These are phyloP conservation scores for Phataginus tetradactyla DNA, from an alignment of 2,797 vertebrate species.

Conservation along the genomic window DNA sequence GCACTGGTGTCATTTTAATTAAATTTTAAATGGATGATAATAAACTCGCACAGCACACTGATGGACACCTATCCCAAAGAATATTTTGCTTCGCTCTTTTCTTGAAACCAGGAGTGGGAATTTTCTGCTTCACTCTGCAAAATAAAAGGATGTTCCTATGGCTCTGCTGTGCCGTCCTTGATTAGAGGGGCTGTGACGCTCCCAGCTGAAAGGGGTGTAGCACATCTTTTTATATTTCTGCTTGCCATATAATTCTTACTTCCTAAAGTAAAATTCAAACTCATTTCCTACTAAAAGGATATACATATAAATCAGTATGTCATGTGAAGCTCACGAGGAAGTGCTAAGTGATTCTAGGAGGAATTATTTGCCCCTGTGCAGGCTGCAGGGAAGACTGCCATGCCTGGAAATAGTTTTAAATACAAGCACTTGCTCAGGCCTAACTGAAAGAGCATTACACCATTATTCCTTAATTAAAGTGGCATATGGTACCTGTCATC, in stretches of 20 bases:
- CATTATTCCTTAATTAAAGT: slow-evolving; percentile 49
- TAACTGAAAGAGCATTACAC: background rate
- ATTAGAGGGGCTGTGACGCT: slow-evolving; percentile 17
- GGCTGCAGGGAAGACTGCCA: slow-evolving; percentile 57
- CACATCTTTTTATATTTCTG: slow-evolving; percentile 45
- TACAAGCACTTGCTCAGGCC: slow-evolving; percentile 24
- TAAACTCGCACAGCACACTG: background rate
- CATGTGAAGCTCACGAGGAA: slow-evolving; percentile 44
- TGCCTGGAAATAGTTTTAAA: slow-evolving; percentile 64
- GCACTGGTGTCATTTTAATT: background rate
- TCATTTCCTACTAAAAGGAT: slow-evolving; percentile 72
- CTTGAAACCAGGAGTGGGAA: background rate
- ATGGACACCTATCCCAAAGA: background rate
- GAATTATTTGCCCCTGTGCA: slow-evolving; percentile 58
- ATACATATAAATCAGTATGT: slow-evolving; percentile 49
- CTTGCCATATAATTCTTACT: slow-evolving; percentile 53
- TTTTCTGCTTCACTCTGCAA: slow-evolving; percentile 1
- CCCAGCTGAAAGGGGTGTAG: slow-evolving; percentile 1
- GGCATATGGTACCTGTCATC: slow-evolving; percentile 18
- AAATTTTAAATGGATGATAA: slow-evolving; percentile 20
- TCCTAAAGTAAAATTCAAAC: slow-evolving; percentile 67
- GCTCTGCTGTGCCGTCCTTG: slow-evolving; percentile 26
- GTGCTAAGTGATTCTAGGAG: slow-evolving; percentile 64
- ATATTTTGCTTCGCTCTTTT: slow-evolving; percentile 13
- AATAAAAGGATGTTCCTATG: background rate